phyloP scores from a whole-genome alignment of 2,888 invertebrate genomes.

The Tinea pellionella region DNA sequence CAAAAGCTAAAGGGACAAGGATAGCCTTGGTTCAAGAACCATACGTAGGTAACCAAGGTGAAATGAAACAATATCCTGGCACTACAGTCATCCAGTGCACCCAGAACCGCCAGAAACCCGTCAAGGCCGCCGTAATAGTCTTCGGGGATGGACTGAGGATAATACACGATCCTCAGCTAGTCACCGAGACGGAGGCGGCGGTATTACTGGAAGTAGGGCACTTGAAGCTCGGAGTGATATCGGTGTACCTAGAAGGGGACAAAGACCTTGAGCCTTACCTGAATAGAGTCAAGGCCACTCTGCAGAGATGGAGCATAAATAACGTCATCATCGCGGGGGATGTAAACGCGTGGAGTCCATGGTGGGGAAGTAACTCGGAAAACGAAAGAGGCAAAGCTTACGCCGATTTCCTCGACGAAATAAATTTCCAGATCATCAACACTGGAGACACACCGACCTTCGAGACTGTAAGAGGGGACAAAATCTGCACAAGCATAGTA shows the following conservation, averaged over 20 bases:
- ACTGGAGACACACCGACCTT: conserved; percentile 19
- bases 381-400: conserved; percentile 17
- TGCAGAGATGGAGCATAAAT: background rate
- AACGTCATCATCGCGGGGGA: conserved; percentile 13
- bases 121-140: conserved; percentile 21
- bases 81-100: conserved; percentile 22
- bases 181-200: conserved; percentile 21
- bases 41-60: conserved; percentile 20
- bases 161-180: conserved; percentile 20
- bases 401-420: conserved; percentile 18
- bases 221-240: conserved; percentile 17
- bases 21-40: conserved; percentile 26
- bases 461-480: conserved; percentile 16
- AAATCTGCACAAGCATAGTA: conserved; percentile 17
- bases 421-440: conserved; percentile 20
- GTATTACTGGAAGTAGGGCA: conserved; percentile 15
- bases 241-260: conserved; percentile 21
- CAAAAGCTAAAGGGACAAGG: background rate
- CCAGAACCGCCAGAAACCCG: conserved; percentile 20
- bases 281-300: background rate
- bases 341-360: conserved; percentile 15
- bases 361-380: conserved; percentile 16
- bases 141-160: conserved; percentile 18
- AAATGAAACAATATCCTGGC: conserved; percentile 18
- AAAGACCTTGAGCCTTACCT: conserved; percentile 16